These are phyloP conservation scores for Bradysia coprophila DNA, from an alignment of 1,140 invertebrate genomes.

Conservation along the genomic window DNA sequence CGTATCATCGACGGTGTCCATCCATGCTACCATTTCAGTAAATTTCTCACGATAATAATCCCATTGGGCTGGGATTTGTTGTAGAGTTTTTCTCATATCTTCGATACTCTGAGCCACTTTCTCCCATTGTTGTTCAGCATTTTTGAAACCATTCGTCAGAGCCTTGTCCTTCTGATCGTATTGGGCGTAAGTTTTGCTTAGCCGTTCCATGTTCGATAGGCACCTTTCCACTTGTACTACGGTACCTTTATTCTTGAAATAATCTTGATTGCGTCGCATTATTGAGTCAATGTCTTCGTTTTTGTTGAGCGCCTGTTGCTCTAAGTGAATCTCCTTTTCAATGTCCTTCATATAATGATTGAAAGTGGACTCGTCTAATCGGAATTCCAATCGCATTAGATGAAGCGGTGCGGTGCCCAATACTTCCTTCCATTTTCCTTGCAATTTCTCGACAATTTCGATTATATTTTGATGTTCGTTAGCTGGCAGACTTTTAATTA, in stretches of 20 bases:
- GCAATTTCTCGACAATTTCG: conserved; percentile 48
- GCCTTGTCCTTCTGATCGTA: conserved; percentile 41
- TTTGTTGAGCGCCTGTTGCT: conserved; percentile 69
- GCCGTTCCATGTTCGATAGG: conserved; percentile 53
- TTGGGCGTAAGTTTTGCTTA: conserved; percentile 40
- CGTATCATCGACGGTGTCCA: conserved; percentile 70
- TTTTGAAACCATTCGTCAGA: conserved; percentile 41
- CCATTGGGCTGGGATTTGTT: conserved; percentile 82
- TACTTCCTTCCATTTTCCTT: conserved; percentile 61
- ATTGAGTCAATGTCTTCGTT: conserved; percentile 67
- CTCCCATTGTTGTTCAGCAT: conserved; percentile 55
- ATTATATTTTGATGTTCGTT: conserved; percentile 45
- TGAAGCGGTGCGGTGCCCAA: conserved; percentile 62
- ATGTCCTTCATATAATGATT: conserved; percentile 71
- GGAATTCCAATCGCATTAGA: conserved; percentile 75
- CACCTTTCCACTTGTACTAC: conserved; percentile 51
- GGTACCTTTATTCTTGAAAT: conserved; percentile 48
- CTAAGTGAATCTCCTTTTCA: conserved; percentile 69
- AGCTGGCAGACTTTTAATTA: conserved; percentile 44
- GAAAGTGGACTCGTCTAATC: conserved; percentile 69
- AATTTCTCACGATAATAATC: conserved; percentile 68
- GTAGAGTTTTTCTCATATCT: conserved; percentile 50
- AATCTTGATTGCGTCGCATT: conserved; percentile 54
- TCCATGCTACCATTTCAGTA: conserved; percentile 71
- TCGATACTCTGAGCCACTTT: conserved; percentile 48